Evolutionary conservation across 2,113 vertebrate species (phyloP), one percentile per base, ranked within the genome.

Genomic region (Perca flavescens): DNA sequence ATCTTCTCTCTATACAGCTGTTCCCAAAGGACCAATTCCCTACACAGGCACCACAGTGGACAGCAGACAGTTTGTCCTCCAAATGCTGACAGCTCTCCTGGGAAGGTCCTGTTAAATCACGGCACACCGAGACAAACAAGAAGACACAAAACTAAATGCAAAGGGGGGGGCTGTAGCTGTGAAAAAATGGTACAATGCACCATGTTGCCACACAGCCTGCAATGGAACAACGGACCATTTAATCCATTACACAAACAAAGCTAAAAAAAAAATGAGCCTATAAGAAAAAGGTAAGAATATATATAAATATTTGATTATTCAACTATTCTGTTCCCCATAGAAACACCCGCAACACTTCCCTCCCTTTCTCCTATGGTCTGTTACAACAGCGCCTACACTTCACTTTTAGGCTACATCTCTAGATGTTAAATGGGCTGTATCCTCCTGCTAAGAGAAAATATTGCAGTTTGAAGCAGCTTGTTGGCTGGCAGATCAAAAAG

Each of bases 391-490:
- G 22, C 52, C 70, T 22, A 47, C 73, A 57, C 79, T 61, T 72
- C 74, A 74, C 83, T 74, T 31, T 56, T 8, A 56, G 67, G 74
- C 79, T 69, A 62, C 82, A 80, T 84, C 70, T 77, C 86, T 84
- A 60, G 69, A 83, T 86, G 91, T 89, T 91, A 89, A 89, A 93
- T 79, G 71, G 72, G 67, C 86, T 68, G 85, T 90, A 88, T 90
- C 80, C 77, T 84, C 77, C 91, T 90, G 90, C 90, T 88, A 93
- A 90, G 80, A 88, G 84, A 92, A 93, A 91, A 92, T 90, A 91
- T 83, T 88, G 88, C 88, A 86, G 87, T 89, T 92, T 93, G 86
- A 93, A 91, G 81, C 91, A 80, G 89, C 86, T 87, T 90, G 91
- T 91, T 90, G 88, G 87, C 88, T 92, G 91, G 90, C 86, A 84